Evolutionary conservation across 2,888 invertebrate species (phyloP).

Genomic region (Leucoptera coffeella): DNA sequence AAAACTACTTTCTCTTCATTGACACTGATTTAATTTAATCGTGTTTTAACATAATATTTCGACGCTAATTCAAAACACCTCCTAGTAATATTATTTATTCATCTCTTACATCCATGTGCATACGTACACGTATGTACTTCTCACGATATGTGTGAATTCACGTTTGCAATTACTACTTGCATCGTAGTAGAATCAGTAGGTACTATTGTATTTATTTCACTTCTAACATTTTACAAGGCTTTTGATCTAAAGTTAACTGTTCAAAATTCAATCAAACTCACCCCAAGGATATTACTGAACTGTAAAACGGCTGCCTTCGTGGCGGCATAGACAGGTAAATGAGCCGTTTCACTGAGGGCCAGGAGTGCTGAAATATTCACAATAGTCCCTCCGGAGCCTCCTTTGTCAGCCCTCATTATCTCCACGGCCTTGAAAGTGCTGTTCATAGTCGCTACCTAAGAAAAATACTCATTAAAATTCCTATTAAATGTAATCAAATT

Average conservation of each 20-base stretch:
- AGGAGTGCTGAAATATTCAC: conserved; percentile 33
- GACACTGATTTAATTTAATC: too few relatives aligned
- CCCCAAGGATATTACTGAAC: conserved; percentile 33
- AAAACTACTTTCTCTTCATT: too few relatives aligned
- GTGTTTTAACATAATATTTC: too few relatives aligned
- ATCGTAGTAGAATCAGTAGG: too few relatives aligned
- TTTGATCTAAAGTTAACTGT: conserved; percentile 1
- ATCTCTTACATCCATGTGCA: too few relatives aligned
- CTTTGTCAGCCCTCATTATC: conserved; percentile 26
- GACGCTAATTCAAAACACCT: too few relatives aligned
- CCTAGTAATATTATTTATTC: too few relatives aligned
- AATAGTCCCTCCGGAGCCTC: conserved; percentile 29
- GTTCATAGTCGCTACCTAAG: conserved; percentile 27
- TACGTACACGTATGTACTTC: too few relatives aligned
- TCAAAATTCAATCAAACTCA: conserved; percentile 16
- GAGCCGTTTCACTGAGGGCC: conserved; percentile 15
- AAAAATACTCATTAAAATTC: conserved; percentile 7
- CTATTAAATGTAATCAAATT: neutral
- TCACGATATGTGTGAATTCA: too few relatives aligned
- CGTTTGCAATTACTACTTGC: too few relatives aligned
- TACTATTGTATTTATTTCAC: too few relatives aligned
- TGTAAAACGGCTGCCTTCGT: conserved; percentile 34
- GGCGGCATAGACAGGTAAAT: conserved; percentile 26
- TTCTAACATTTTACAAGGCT: too few relatives aligned
- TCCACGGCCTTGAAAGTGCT: conserved; percentile 28